phyloP scores from a whole-genome alignment of 2,113 vertebrate genomes.

The Trichechus manatus region DNA sequence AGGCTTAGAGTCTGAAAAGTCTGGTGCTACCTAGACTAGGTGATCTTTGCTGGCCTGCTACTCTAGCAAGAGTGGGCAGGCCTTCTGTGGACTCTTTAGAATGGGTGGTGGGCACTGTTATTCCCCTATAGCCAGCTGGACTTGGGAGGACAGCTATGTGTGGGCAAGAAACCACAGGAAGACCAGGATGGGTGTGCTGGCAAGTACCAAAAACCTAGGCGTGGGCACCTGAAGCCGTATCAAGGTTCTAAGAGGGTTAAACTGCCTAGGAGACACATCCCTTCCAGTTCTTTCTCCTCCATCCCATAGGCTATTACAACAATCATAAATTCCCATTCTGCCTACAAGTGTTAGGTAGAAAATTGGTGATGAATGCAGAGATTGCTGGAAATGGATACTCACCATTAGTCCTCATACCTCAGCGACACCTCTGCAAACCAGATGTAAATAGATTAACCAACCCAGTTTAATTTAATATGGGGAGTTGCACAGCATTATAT shows the following conservation, averaged over 20 bases:
- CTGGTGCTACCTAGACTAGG: background rate
- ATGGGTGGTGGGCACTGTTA: background rate
- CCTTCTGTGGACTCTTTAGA: background rate
- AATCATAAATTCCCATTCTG: background rate
- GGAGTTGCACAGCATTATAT: conserved; percentile 46
- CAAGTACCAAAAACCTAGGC: background rate
- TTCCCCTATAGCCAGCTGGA: background rate
- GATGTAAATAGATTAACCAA: conserved; percentile 85
- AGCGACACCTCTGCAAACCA: conserved; percentile 75
- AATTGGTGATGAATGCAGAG: conserved; percentile 5
- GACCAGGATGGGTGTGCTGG: background rate
- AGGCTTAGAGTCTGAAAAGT: conserved; percentile 73
- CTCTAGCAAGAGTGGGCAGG: background rate
- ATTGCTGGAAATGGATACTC: conserved; percentile 20
- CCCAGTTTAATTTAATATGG: conserved; percentile 80
- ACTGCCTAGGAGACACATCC: background rate
- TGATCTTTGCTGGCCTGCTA: background rate
- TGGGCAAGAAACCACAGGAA: background rate
- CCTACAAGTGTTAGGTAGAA: conserved; percentile 42
- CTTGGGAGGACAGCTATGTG: background rate
- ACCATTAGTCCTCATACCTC: conserved; percentile 51
- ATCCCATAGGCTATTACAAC: background rate
- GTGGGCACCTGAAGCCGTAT: background rate
- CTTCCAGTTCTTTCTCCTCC: background rate
- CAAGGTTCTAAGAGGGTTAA: conserved; percentile 10